These are phyloP conservation scores for Platypus cylindrus DNA, from an alignment of 2,888 invertebrate genomes.

Conservation along the genomic window DNA sequence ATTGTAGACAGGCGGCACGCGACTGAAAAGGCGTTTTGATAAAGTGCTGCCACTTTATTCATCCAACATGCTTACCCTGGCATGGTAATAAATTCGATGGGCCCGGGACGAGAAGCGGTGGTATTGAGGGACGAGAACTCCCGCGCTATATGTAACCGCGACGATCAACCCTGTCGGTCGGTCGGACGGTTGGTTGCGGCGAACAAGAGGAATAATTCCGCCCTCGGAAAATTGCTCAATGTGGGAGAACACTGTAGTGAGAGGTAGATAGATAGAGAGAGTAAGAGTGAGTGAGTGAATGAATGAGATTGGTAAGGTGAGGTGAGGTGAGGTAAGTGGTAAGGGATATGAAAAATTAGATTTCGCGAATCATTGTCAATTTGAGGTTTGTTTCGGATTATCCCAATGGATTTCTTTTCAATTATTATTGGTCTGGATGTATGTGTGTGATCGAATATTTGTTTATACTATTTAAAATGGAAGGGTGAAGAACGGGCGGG, in stretches of 20 bases:
- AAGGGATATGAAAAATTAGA: background rate
- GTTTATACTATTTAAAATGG: too few species aligned
- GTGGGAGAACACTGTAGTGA: too few species aligned
- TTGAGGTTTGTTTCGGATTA: slow-evolving; percentile 3
- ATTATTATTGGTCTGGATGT: slow-evolving; percentile 1
- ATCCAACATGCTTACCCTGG: too few species aligned
- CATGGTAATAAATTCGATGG: too few species aligned
- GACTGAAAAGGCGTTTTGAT: slow-evolving; percentile 27
- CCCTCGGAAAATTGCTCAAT: too few species aligned
- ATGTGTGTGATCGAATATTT: background rate
- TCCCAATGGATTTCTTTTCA: slow-evolving; percentile 2
- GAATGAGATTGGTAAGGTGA: slow-evolving; percentile 13
- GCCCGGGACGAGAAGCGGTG: too few species aligned
- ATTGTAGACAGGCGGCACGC: slow-evolving; percentile 13
- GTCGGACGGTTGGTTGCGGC: slow-evolving; percentile 11
- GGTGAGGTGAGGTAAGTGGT: slow-evolving; percentile 8
- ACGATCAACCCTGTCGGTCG: too few species aligned
- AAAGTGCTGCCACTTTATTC: slow-evolving; percentile 29
- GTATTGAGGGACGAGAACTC: too few species aligned
- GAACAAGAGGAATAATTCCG: slow-evolving; percentile 19
- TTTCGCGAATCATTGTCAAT: slow-evolving; percentile 4
- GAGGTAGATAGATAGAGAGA: too few species aligned
- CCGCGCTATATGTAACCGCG: too few species aligned
- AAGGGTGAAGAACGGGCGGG: too few species aligned
- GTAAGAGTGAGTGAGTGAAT: too few species aligned